Percentiles rank a stretch among this genome's conserved stretches.
These are phyloP conservation scores for Olivierus martensii DNA, from an alignment of 1,140 invertebrate genomes.

Conservation along the genomic window DNA sequence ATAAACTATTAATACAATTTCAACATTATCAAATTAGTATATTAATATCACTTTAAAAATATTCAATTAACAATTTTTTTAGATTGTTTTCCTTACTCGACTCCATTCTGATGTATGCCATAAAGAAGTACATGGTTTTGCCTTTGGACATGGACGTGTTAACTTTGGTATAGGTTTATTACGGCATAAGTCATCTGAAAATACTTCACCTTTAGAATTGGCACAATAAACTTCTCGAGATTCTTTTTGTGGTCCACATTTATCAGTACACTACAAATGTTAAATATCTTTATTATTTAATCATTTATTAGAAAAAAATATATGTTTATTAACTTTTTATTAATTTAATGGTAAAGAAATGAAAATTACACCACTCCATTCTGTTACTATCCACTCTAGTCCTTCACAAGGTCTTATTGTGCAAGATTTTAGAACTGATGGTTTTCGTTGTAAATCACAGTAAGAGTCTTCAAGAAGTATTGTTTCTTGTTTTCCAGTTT, in stretches of 20 bases:
- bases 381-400: slow-evolving; percentile 74
- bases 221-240: slow-evolving; percentile 58
- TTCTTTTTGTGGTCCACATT: slow-evolving; percentile 54
- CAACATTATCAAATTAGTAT: too few relatives aligned
- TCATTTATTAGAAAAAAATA: neutral
- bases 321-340: neutral
- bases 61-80: too few relatives aligned
- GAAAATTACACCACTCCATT: slow-evolving; percentile 76
- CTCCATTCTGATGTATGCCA: slow-evolving; percentile 67
- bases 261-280: slow-evolving; percentile 42
- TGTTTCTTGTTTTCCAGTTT: slow-evolving; percentile 45
- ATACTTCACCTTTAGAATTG: slow-evolving; percentile 51
- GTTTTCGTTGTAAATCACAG: slow-evolving; percentile 48
- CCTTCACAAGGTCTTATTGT: slow-evolving; percentile 71
- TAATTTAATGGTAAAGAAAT: neutral
- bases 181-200: slow-evolving; percentile 49
- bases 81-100: slow-evolving; percentile 21
- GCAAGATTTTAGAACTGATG: slow-evolving; percentile 50
- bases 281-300: neutral
- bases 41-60: too few relatives aligned
- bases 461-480: slow-evolving; percentile 52
- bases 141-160: slow-evolving; percentile 38
- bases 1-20: too few relatives aligned
- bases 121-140: slow-evolving; percentile 47
- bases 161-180: slow-evolving; percentile 42